Evolutionary conservation across 2,113 vertebrate genomes (phyloP).

Genomic region (Tenrec ecaudatus): DNA sequence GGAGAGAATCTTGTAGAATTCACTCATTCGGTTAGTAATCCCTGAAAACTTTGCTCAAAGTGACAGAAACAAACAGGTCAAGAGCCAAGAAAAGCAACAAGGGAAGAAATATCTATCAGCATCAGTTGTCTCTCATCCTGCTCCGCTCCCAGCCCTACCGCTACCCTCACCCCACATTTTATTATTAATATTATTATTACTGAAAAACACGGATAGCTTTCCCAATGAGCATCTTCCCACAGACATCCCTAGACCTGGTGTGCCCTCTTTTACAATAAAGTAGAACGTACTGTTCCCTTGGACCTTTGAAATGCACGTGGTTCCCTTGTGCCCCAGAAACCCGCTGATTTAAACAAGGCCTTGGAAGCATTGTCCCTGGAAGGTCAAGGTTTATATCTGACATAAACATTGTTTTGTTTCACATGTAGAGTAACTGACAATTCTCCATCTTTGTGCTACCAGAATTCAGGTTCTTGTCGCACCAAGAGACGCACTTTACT

Average conservation of each 20-base stretch:
- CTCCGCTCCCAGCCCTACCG: too few relatives aligned
- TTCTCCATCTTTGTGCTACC: neutral
- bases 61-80: slow-evolving; percentile 50
- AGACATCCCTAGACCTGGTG: slow-evolving; percentile 8
- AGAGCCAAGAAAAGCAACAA: slow-evolving; percentile 49
- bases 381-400: slow-evolving; percentile 29
- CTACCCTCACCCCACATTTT: neutral
- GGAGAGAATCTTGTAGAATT: neutral
- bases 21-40: neutral
- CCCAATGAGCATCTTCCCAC: slow-evolving; percentile 35
- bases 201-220: neutral
- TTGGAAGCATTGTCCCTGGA: slow-evolving; percentile 39
- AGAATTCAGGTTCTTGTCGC: too few relatives aligned
- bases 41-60: slow-evolving; percentile 40
- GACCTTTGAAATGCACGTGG: neutral
- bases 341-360: slow-evolving; percentile 25
- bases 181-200: slow-evolving; percentile 18
- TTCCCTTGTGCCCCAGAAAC: slow-evolving; percentile 51
- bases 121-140: neutral
- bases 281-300: neutral
- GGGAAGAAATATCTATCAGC: slow-evolving; percentile 24
- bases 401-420: slow-evolving; percentile 1
- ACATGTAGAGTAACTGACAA: neutral
- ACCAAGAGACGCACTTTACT: too few relatives aligned
- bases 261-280: slow-evolving; percentile 7